These are phyloP conservation scores for Drosophila sproati DNA, from an alignment of 1,140 invertebrate genomes.

Conservation along the genomic window DNA sequence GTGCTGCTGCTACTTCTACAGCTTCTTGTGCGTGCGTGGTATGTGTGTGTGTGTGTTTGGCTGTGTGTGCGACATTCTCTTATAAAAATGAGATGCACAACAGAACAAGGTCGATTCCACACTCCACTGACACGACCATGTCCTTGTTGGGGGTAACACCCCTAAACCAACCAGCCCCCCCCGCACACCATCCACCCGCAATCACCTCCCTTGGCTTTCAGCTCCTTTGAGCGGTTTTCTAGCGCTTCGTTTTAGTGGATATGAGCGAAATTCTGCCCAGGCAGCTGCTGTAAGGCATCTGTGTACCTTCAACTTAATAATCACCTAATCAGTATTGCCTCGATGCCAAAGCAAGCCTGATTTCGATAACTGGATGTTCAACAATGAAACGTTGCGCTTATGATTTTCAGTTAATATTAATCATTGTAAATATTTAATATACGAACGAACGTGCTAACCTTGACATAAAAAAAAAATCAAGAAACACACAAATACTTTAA, in stretches of 20 bases:
- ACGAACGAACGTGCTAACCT: too few species aligned
- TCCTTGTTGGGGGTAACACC: not conserved
- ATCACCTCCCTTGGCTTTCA: conserved; percentile 21
- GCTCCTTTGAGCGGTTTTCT: conserved; percentile 45
- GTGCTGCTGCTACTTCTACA: conserved; percentile 21
- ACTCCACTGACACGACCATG: conserved; percentile 24
- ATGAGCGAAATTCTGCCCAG: conserved; percentile 30
- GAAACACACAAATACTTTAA: not conserved
- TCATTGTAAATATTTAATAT: too few species aligned
- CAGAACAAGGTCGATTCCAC: conserved; percentile 12
- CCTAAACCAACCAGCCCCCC: not conserved
- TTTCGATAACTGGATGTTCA: too few species aligned
- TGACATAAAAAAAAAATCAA: too few species aligned
- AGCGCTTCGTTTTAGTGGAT: conserved; percentile 53
- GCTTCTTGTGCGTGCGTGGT: not conserved
- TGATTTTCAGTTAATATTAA: too few species aligned
- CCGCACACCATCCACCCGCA: not conserved
- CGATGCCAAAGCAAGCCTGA: too few species aligned
- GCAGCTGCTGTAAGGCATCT: conserved; percentile 12
- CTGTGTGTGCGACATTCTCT: conserved; percentile 39
- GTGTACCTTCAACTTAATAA: conserved; percentile 22
- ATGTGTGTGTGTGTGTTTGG: conserved; percentile 11
- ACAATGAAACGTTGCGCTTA: too few species aligned
- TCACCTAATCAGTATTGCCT: conserved; percentile 25
- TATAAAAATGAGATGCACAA: conserved; percentile 59